These are phyloP conservation scores for Pangasius krempfi DNA, from an alignment of 2,797 vertebrate species.

Conservation along the genomic window DNA sequence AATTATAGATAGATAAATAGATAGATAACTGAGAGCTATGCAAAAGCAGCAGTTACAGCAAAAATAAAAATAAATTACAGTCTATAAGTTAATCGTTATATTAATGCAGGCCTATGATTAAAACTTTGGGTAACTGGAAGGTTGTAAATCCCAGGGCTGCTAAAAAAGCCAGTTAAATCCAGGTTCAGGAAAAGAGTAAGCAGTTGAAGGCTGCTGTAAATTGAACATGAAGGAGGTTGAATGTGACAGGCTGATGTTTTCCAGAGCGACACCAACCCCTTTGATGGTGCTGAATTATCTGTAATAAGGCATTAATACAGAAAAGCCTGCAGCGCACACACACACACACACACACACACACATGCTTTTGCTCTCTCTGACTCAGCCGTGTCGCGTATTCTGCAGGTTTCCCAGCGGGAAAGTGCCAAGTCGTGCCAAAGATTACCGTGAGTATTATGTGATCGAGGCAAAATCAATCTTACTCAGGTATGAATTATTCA, in stretches of 20 bases:
- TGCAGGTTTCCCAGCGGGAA: slow-evolving; percentile 1
- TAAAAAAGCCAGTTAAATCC: neutral
- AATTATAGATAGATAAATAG: neutral
- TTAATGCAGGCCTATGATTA: neutral
- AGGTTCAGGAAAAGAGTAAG: neutral
- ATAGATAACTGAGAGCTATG: neutral
- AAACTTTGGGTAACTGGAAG: neutral
- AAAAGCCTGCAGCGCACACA: slow-evolving; percentile 22
- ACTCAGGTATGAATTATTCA: slow-evolving; percentile 32
- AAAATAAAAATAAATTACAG: too few relatives aligned
- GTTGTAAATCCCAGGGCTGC: neutral
- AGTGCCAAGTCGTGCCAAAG: neutral
- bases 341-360: neutral
- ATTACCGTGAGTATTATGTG: slow-evolving; percentile 5
- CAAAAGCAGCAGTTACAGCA: too few relatives aligned
- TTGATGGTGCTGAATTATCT: slow-evolving; percentile 45
- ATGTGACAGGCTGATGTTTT: slow-evolving; percentile 43
- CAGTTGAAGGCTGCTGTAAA: neutral
- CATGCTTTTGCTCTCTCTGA: neutral
- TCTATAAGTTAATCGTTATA: neutral
- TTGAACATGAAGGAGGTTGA: slow-evolving; percentile 19
- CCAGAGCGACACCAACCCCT: slow-evolving; percentile 5
- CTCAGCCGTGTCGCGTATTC: neutral
- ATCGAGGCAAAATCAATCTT: slow-evolving; percentile 25
- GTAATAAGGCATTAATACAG: slow-evolving; percentile 37